These are phyloP conservation scores for Dissostichus mawsoni DNA, from an alignment of 2,113 vertebrate genomes.

Conservation along the genomic window DNA sequence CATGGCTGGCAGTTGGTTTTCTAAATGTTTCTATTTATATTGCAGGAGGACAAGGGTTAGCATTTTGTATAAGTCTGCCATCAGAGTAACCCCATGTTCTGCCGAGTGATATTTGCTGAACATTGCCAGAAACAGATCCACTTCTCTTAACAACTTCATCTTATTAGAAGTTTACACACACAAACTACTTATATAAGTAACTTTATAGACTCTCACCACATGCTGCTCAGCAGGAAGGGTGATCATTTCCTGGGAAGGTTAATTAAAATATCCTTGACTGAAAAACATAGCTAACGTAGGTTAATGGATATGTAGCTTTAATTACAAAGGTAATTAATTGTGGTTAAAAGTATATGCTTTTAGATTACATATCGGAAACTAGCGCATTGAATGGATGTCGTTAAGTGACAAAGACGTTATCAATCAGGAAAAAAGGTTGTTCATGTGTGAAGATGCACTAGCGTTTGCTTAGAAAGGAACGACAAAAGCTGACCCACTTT, in stretches of 20 bases:
- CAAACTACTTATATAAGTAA: background rate
- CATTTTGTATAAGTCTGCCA: background rate
- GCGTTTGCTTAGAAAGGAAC: constrained; percentile 30
- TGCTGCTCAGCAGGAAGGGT: background rate
- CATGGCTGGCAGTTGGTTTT: background rate
- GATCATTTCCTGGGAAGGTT: background rate
- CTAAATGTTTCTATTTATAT: constrained; percentile 25
- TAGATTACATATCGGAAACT: background rate
- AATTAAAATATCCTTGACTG: background rate
- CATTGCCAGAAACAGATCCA: background rate
- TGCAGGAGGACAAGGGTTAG: background rate
- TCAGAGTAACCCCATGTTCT: background rate
- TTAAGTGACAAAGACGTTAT: constrained; percentile 34
- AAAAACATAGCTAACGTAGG: background rate
- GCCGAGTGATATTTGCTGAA: background rate
- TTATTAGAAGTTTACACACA: background rate
- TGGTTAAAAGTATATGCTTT: background rate
- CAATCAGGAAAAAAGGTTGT: constrained; percentile 34
- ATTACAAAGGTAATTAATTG: background rate
- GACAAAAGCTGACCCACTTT: constrained; percentile 82
- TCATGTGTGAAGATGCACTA: constrained; percentile 66
- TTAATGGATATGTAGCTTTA: background rate
- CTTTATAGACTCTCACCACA: background rate
- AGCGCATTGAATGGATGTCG: background rate
- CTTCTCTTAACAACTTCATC: background rate